phyloP scores from a whole-genome alignment of 2,888 invertebrate genomes.

The Cosmia trapezina region DNA sequence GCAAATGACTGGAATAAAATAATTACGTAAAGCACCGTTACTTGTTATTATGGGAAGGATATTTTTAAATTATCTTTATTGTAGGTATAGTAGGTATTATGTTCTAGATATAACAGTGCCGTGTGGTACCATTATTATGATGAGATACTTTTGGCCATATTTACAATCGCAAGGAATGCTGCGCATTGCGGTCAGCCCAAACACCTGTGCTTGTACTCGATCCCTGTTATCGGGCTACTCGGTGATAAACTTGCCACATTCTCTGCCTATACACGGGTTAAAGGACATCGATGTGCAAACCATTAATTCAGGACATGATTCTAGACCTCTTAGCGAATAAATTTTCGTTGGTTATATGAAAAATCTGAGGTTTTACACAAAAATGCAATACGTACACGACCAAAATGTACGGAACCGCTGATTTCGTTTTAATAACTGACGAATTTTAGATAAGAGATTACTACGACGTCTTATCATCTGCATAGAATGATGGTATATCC shows the following conservation, averaged over 20 bases:
- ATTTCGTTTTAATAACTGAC: no score
- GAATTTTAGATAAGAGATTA: no score
- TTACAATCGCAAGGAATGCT: neutral
- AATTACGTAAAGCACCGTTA: slow-evolving; percentile 54
- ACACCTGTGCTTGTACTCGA: neutral
- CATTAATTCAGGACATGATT: no score
- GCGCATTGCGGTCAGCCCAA: slow-evolving; percentile 6
- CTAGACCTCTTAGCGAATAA: no score
- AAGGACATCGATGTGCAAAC: no score
- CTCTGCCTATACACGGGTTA: neutral
- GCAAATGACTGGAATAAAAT: slow-evolving; percentile 52
- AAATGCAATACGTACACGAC: no score
- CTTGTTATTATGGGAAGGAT: slow-evolving; percentile 31
- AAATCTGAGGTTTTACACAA: no score
- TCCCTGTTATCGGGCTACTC: neutral
- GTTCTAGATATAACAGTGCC: slow-evolving; percentile 6
- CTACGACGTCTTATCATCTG: no score
- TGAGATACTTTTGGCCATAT: slow-evolving; percentile 2
- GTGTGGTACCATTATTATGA: slow-evolving; percentile 16
- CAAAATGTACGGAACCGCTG: no score
- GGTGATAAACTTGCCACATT: neutral
- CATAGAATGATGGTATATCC: no score
- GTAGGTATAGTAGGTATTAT: neutral
- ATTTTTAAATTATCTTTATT: slow-evolving; percentile 28
- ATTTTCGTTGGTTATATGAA: no score